These are phyloP conservation scores for Gambelia wislizenii DNA, from an alignment of 2,797 vertebrate genomes.

Conservation along the genomic window DNA sequence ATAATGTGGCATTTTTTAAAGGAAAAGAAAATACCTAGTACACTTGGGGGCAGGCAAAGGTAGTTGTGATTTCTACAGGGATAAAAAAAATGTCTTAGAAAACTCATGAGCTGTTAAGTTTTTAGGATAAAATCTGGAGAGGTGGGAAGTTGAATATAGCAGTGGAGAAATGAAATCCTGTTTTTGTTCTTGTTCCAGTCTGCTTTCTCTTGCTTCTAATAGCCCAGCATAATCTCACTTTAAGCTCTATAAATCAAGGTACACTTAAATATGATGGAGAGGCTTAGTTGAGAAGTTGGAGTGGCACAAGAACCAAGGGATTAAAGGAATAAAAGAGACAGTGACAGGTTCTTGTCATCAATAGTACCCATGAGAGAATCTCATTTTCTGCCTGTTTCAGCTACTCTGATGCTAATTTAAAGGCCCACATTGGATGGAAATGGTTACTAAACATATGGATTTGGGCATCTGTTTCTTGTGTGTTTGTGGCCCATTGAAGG, in stretches of 20 bases:
- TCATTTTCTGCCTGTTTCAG: neutral
- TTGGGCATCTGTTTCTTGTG: neutral
- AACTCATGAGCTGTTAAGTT: neutral
- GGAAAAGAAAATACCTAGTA: too few species aligned
- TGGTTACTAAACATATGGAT: neutral
- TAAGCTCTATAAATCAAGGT: neutral
- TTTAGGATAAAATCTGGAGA: neutral
- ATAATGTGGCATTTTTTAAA: too few species aligned
- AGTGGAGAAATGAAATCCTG: neutral
- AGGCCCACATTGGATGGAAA: neutral
- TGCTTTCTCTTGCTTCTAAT: neutral
- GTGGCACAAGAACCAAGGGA: neutral
- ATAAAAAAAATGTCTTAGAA: neutral
- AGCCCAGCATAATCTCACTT: neutral
- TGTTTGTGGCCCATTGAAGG: neutral
- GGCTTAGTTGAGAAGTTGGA: neutral
- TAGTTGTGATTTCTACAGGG: too few species aligned
- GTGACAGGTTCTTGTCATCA: neutral
- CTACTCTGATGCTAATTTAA: neutral
- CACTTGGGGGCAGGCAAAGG: too few species aligned
- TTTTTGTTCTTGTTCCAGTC: neutral
- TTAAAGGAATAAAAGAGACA: neutral
- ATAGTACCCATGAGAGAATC: neutral
- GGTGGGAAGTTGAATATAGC: neutral
- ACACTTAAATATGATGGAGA: neutral